A percentile compares a stretch with the other conserved stretches of the same genome.
Evolutionary conservation across 1,140 invertebrate species (phyloP).

Genomic region (Neodiprion fabricii): DNA sequence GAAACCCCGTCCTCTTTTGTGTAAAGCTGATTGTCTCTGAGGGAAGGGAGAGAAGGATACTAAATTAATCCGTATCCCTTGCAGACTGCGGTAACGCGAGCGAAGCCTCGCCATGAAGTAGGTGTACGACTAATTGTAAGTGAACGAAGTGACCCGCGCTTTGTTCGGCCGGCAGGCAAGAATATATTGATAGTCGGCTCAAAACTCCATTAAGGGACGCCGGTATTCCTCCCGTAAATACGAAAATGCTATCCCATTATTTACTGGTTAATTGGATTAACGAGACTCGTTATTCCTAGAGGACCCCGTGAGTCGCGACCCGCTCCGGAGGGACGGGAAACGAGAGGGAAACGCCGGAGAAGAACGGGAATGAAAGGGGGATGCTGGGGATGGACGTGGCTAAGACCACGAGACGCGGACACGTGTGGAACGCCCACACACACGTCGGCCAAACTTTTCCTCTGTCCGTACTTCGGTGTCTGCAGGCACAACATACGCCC

Average conservation of each 20-base stretch:
- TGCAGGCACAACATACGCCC: background rate
- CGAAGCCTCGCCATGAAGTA: background rate
- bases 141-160: background rate
- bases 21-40: background rate
- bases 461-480: background rate
- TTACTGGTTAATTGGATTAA: conserved; percentile 66
- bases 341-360: conserved; percentile 29
- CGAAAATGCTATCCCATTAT: conserved; percentile 64
- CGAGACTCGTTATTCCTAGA: conserved; percentile 62
- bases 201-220: conserved; percentile 60
- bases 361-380: conserved; percentile 26
- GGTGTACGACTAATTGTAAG: background rate
- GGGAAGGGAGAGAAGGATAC: background rate
- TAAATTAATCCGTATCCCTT: background rate
- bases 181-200: conserved; percentile 65
- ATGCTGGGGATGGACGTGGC: conserved; percentile 18
- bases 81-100: too few species aligned
- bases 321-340: conserved; percentile 27
- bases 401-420: background rate
- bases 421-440: background rate
- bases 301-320: conserved; percentile 51
- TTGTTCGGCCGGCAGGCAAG: conserved; percentile 41
- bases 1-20: background rate
- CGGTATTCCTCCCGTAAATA: conserved; percentile 59
- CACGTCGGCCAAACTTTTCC: background rate